Conservation (phyloP, 1,140 invertebrate genomes). For the Drosophila asahinai region DNA sequence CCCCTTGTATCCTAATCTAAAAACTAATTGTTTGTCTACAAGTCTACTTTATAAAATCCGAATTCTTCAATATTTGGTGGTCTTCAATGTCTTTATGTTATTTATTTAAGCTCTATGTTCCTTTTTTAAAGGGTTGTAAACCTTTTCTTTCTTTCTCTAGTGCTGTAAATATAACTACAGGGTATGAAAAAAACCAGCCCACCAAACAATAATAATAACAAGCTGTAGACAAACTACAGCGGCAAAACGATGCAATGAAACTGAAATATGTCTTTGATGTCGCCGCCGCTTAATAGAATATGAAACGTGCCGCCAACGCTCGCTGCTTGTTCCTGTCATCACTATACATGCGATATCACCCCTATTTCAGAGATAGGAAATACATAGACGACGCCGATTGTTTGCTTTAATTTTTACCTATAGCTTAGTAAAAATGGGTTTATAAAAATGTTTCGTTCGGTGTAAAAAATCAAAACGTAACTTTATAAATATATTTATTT, state of each 20-base stretch:
- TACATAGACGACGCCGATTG: neutral
- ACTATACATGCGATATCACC: constrained; percentile 6
- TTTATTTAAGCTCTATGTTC: neutral
- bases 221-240: constrained; percentile 47
- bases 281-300: constrained; percentile 72
- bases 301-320: constrained; percentile 73
- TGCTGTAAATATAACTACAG: constrained; percentile 14
- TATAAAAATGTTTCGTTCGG: neutral
- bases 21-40: no score
- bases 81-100: neutral
- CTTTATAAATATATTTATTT: no score
- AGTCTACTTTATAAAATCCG: neutral
- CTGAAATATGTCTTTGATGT: constrained; percentile 76
- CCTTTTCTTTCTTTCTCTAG: neutral
- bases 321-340: constrained; percentile 7
- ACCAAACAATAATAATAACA: constrained; percentile 61
- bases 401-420: constrained; percentile 18
- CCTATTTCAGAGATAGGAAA: constrained; percentile 10
- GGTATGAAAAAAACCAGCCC: constrained; percentile 30
- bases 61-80: neutral
- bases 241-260: constrained; percentile 65
- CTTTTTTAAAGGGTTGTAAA: neutral
- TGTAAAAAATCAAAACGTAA: neutral
- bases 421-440: neutral
- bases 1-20: no score